Percentiles rank a stretch among this genome's conserved stretches.
phyloP scores from a whole-genome alignment of 1,140 invertebrate species.

The Rhagoletis zephyria region DNA sequence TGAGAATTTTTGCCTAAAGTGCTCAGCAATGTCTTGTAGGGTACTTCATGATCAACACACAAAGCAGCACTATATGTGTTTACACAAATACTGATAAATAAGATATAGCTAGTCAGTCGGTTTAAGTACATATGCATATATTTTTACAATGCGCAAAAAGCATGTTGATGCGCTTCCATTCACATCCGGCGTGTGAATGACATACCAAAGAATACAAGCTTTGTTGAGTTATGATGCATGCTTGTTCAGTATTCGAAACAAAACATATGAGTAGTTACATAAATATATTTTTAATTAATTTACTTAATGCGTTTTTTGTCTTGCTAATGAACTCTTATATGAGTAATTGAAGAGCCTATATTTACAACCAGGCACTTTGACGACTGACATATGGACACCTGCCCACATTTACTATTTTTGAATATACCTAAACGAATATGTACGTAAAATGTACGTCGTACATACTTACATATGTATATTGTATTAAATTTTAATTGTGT shows the following conservation, averaged over 20 bases:
- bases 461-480: too few relatives aligned
- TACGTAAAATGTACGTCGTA: too few relatives aligned
- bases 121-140: neutral
- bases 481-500: too few relatives aligned
- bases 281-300: conserved; percentile 44
- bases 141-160: neutral
- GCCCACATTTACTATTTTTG: too few relatives aligned
- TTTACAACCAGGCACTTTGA: too few relatives aligned
- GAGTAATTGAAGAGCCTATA: too few relatives aligned
- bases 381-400: too few relatives aligned
- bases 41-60: conserved; percentile 30
- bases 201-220: neutral
- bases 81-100: neutral
- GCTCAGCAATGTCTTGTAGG: too few relatives aligned
- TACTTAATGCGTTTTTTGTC: conserved; percentile 3
- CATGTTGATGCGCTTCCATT: neutral
- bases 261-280: neutral
- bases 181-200: conserved; percentile 17
- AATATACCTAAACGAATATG: too few relatives aligned
- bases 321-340: neutral
- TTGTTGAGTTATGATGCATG: conserved; percentile 30
- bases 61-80: conserved; percentile 15
- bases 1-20: too few relatives aligned
- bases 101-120: neutral
- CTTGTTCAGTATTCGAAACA: neutral